Evolutionary conservation across 2,888 invertebrate genomes (phyloP).

Genomic region (Aromia moschata): DNA sequence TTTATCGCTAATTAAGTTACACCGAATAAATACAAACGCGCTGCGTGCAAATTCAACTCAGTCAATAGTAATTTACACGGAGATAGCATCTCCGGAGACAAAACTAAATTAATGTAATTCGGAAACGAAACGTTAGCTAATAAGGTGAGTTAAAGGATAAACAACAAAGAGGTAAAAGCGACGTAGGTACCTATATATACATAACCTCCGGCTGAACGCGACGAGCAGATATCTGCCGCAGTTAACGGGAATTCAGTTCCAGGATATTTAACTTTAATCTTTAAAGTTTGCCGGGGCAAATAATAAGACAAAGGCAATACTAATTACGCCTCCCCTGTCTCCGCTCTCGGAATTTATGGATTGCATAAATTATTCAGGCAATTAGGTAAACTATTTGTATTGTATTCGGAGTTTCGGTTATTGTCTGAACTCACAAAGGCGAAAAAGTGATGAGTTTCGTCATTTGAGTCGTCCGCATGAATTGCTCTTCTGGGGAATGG

Average conservation of each 20-base stretch:
- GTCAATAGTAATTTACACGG: conserved; percentile 11
- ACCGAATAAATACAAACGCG: not conserved
- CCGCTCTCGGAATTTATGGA: conserved; percentile 17
- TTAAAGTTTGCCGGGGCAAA: conserved; percentile 48
- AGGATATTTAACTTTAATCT: conserved; percentile 50
- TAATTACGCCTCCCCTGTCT: conserved; percentile 21
- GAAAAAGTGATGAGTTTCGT: conserved; percentile 1
- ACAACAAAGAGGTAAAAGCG: conserved; percentile 28
- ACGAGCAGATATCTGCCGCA: conserved; percentile 18
- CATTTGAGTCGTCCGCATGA: too few relatives aligned
- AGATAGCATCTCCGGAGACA: conserved; percentile 13
- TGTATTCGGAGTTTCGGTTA: conserved; percentile 20
- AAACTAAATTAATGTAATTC: conserved; percentile 24
- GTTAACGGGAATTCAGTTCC: conserved; percentile 13
- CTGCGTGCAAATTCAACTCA: not conserved
- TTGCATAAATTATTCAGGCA: conserved; percentile 26
- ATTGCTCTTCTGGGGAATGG: too few relatives aligned
- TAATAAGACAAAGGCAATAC: conserved; percentile 40
- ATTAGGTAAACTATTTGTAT: conserved; percentile 24
- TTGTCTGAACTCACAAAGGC: not conserved
- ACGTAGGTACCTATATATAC: conserved; percentile 23
- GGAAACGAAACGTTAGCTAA: conserved; percentile 21
- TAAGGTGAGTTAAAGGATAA: conserved; percentile 25
- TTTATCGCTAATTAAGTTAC: not conserved
- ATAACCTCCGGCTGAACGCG: conserved; percentile 20